Evolutionary conservation across 92 coral and sea anemone species (phyloP).

Genomic region (Umimayanthus kanabou): DNA sequence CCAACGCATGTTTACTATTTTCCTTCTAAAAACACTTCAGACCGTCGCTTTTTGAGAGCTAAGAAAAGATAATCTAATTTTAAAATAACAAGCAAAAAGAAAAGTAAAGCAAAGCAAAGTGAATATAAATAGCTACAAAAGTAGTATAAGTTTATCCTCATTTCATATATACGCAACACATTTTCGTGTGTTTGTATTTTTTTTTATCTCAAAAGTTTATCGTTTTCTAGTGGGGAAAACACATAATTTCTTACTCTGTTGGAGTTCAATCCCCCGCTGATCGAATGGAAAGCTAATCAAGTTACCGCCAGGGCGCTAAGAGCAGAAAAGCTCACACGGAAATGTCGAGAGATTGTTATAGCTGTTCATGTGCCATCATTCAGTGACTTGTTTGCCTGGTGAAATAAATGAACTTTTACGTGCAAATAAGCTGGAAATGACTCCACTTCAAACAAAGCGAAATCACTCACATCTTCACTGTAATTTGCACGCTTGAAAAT

Average conservation of each 20-base stretch:
- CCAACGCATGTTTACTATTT: conserved; percentile 14
- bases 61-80: conserved; percentile 10
- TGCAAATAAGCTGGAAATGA: conserved; percentile 10
- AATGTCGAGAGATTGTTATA: conserved; percentile 3
- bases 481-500: neutral
- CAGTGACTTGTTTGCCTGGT: neutral
- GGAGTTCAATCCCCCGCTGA: conserved; percentile 36
- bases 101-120: neutral
- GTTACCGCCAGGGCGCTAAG: conserved; percentile 46
- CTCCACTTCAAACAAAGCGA: neutral
- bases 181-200: conserved; percentile 14
- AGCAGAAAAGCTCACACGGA: neutral
- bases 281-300: conserved; percentile 55
- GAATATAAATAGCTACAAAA: neutral
- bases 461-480: neutral
- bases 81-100: neutral
- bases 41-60: neutral
- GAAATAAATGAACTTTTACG: neutral
- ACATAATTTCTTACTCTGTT: conserved; percentile 34
- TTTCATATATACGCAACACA: neutral
- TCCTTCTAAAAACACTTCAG: conserved; percentile 5
- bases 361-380: neutral
- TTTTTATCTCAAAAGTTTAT: conserved; percentile 18
- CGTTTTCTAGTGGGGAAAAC: conserved; percentile 26
- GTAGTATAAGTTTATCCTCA: neutral